Conservation (phyloP, 2,888 invertebrate genomes). For the Bruchidius siliquastri region DNA sequence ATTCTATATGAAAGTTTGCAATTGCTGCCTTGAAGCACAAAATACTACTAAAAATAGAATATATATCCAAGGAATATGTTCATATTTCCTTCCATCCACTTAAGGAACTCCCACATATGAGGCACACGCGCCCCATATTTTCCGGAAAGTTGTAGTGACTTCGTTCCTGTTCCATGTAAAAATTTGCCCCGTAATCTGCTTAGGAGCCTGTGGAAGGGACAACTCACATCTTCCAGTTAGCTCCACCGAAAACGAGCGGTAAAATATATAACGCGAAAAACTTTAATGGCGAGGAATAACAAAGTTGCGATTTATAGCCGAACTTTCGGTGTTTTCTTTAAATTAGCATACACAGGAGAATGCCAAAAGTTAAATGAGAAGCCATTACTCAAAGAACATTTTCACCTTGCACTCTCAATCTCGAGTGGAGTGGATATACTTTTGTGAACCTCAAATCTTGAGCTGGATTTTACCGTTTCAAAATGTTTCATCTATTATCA, state of each 20-base stretch:
- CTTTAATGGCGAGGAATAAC: conserved; percentile 1
- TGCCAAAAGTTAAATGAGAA: conserved; percentile 5
- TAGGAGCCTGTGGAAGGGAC: neutral
- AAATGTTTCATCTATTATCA: too few relatives aligned
- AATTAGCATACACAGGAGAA: conserved; percentile 11
- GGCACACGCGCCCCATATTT: neutral
- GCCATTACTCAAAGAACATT: neutral
- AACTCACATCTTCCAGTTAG: neutral
- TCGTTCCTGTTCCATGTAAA: neutral
- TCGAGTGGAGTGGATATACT: neutral
- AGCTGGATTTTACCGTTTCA: too few relatives aligned
- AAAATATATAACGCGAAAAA: conserved; percentile 16
- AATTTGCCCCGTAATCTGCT: neutral
- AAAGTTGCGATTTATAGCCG: conserved; percentile 16
- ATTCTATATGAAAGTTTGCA: too few relatives aligned
- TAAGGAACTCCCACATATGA: neutral
- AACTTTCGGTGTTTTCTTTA: conserved; percentile 12
- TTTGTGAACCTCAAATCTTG: neutral
- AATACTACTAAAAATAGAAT: too few relatives aligned
- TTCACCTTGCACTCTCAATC: neutral
- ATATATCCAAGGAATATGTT: neutral
- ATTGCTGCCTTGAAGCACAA: too few relatives aligned
- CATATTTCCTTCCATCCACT: neutral
- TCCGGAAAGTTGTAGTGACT: neutral
- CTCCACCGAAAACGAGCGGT: neutral